A percentile compares a stretch with the other conserved stretches of the same genome.
These are phyloP conservation scores for Aurelia coerulea DNA, from an alignment of 30 jellyfish, hydroid and myxozoan genomes.

Conservation along the genomic window DNA sequence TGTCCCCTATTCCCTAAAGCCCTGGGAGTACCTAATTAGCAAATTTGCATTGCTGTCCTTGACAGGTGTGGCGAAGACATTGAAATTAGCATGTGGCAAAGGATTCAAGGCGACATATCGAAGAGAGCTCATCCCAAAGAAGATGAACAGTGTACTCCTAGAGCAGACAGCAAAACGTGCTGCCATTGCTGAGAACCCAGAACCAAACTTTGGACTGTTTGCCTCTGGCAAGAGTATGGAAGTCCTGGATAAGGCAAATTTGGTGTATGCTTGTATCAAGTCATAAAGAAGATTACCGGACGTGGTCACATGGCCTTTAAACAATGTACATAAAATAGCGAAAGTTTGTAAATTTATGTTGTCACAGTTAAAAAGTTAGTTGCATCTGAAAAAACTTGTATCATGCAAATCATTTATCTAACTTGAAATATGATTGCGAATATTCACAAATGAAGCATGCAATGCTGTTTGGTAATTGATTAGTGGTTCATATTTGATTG, in stretches of 20 bases:
- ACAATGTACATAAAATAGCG: too few species aligned
- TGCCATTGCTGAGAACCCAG: constrained; percentile 50
- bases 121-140: constrained; percentile 62
- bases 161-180: constrained; percentile 53
- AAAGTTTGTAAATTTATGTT: too few species aligned
- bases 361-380: too few species aligned
- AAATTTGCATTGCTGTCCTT: not conserved
- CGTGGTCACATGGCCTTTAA: not conserved
- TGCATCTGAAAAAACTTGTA: too few species aligned
- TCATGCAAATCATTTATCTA: too few species aligned
- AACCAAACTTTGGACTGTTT: constrained; percentile 74
- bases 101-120: constrained; percentile 76
- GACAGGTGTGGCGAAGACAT: constrained; percentile 2
- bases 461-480: too few species aligned
- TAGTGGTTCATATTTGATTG: too few species aligned
- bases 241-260: constrained; percentile 53
- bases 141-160: constrained; percentile 36
- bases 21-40: too few species aligned
- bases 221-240: constrained; percentile 53
- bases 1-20: too few species aligned
- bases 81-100: constrained; percentile 43
- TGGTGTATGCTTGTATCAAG: constrained; percentile 71
- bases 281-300: not conserved
- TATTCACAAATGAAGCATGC: too few species aligned
- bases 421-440: too few species aligned